Base-by-base conservation (phyloP, 2,888 invertebrate genomes). In the Drosophila mettleri region DNA sequence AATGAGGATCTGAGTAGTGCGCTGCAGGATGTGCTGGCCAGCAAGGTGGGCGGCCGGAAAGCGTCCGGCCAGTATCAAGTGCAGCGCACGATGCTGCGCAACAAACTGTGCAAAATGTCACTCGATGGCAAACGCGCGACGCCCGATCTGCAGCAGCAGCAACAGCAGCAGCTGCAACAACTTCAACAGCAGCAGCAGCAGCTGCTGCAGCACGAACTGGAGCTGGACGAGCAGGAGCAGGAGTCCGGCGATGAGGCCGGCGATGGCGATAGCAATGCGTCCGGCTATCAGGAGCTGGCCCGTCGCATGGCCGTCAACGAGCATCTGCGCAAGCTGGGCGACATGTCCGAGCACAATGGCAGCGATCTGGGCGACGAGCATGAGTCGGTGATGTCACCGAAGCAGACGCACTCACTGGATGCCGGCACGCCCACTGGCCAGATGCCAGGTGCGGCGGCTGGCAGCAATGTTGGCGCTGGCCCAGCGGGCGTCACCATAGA, bases 21-120 rank as follows among this genome's bases (percentile, higher is more conserved):
- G n/a, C 94, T 99, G 64, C 94, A 96, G 67, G 99, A 98, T 93
- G 98, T 99, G 90, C 96, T 97, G 92, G 96, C 96, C 79, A 98
- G 98, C 18, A 96, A 97, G 90, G 93, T 99, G 81, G 98, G 98
- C 76, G 98, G 98, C 7, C 94, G 98, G 46, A 94, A 98, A 65
- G 98, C 99, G 9, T 97, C 99, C 55, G 97, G 97, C 58, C 96
- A 98, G 86, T 99, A 99, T 93, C 98, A 98, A 86, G 98, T 99
- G 91, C 99, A 99, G 8, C 95, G 99, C 76, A 98, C 99, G 77
- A 99, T 98, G 27, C 94, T 99, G 53, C 95, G 99, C 72, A 99
- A 98, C 93, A 99, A 99, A 93, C 97, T 97, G 91, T 96, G 96
- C 94, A 97, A 97, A 92, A 93, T 96, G 92, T 62, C 71, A 20